Base-by-base conservation (phyloP, 2,888 invertebrate species). In the Tetragonula carbonaria region DNA sequence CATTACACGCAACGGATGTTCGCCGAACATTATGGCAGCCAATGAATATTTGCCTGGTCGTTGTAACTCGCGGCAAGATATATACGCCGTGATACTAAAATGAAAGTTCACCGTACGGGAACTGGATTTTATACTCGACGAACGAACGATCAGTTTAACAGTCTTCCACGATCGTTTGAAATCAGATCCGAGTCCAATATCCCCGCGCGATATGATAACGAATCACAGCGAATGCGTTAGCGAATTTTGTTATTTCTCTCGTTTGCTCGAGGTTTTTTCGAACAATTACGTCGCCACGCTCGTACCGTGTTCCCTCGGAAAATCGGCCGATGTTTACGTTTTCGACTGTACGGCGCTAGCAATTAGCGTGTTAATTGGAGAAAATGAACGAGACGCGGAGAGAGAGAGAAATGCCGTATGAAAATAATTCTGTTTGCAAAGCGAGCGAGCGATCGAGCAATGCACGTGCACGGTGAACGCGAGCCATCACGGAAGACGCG, bases 31-130 rank as follows among this genome's bases (percentile, higher is more conserved):
- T 88, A 80, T 87, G 80, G 86, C 83, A 76, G 65, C 78, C 75
- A 78, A 83, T 86, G 85, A 87, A 87, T 87, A 87, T 83, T 87
- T 71, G 74, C 79, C 70, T 51, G 21, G 63, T 57, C 71, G 45
- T 74, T 86, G 72, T 59, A 74, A 63, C 72, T 77, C 72, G 70
- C 67, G 65, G 45, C 38, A 55, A 76, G 77, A 50, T 63, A 45
- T 59, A 8, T 45, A 45, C 45, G 45, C 23, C 38, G 53, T 66
- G 18, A 62, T 65, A 23, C 18, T 5, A 50, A 78, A 66, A 68
- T 62, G n/a, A 70, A 66, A 66, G 33, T 38, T 38, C 33, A 33
- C 51, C 18, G 11, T 13, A 4, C 33, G 18, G 68, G 11, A 62
- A 70, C 55, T 16, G 2, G 33, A 72, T 73, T 78, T n/a, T n/a